These are phyloP conservation scores for Gymnarchus niloticus DNA, from an alignment of 2,113 vertebrate genomes.

Conservation along the genomic window DNA sequence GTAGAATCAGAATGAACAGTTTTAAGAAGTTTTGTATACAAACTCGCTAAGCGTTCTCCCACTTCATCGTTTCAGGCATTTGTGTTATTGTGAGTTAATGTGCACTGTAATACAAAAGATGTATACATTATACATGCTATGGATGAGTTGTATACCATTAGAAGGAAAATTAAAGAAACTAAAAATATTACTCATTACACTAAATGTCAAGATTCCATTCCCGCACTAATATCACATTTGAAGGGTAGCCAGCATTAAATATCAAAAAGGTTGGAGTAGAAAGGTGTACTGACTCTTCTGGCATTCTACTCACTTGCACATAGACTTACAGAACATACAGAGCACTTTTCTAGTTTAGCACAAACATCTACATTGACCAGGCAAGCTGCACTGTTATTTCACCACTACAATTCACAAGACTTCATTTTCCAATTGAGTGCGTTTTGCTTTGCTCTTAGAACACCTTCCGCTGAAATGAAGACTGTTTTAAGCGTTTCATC, in stretches of 20 bases:
- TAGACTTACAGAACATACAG: conserved; percentile 13
- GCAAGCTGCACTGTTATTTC: background rate
- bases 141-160: conserved; percentile 18
- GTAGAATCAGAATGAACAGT: conserved; percentile 4
- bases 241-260: conserved; percentile 16
- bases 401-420: background rate
- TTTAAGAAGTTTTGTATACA: conserved; percentile 28
- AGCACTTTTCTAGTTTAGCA: background rate
- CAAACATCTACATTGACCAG: background rate
- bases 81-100: conserved; percentile 23
- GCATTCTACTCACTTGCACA: conserved; percentile 14
- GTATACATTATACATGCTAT: conserved; percentile 24
- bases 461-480: background rate
- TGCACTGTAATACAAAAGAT: conserved; percentile 17
- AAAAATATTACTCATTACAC: conserved; percentile 8
- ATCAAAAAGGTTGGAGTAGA: conserved; percentile 13
- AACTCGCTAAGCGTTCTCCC: background rate
- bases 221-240: conserved; percentile 15
- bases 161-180: conserved; percentile 2
- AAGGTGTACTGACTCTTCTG: background rate
- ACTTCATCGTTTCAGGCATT: conserved; percentile 20
- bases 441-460: background rate
- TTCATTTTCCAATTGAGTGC: background rate
- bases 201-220: conserved; percentile 3
- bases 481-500: background rate